Conservation (phyloP, 2,888 invertebrate genomes). For the Dryobotodes eremita region DNA sequence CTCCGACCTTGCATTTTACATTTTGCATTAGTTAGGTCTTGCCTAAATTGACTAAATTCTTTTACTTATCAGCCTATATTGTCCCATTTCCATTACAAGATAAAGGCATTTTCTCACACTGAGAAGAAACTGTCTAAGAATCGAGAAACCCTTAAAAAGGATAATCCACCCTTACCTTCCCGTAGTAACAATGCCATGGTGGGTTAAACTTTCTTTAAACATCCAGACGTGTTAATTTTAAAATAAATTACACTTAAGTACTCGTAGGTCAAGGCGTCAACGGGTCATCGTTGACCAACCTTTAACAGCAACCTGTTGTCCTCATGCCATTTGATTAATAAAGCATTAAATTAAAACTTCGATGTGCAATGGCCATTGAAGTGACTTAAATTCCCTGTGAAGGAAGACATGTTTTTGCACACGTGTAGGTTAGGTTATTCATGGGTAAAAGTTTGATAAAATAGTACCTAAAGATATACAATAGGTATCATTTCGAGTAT, state of each 20-base stretch:
- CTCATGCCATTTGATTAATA: not conserved
- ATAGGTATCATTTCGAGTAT: not conserved
- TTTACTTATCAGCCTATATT: not conserved
- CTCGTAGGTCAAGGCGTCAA: slow-evolving; percentile 17
- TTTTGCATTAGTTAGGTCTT: not conserved
- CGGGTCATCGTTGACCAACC: slow-evolving; percentile 16
- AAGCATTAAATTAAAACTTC: slow-evolving; percentile 1
- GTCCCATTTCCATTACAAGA: not conserved
- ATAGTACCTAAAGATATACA: not conserved
- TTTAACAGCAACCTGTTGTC: slow-evolving; percentile 19
- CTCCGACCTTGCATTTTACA: not conserved
- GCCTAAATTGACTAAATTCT: not conserved
- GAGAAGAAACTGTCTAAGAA: not conserved
- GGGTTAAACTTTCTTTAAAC: not conserved
- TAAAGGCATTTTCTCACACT: not conserved
- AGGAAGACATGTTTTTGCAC: not conserved
- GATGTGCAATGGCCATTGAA: not conserved
- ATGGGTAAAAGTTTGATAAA: not conserved
- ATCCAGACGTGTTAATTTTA: not conserved
- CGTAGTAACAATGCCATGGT: not conserved
- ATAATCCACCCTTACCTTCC: not conserved
- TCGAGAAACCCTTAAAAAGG: not conserved
- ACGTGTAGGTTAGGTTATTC: not conserved
- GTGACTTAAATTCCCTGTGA: not conserved
- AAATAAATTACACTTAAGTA: not conserved